Evolutionary conservation across 2,888 invertebrate species (phyloP).

Genomic region (Hetaerina titia): DNA sequence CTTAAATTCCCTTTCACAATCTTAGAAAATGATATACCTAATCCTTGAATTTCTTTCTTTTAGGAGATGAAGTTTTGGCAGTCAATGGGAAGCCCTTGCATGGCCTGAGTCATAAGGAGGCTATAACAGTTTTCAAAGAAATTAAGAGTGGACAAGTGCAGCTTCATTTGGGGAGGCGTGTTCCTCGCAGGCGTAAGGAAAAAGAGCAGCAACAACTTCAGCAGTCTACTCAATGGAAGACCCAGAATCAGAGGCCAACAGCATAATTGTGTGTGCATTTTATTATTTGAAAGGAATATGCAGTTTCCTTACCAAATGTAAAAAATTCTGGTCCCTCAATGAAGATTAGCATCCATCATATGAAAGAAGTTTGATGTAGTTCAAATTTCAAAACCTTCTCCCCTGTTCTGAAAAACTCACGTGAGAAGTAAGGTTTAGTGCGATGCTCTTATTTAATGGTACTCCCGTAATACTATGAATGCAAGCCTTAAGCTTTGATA

Average conservation of each 20-base stretch:
- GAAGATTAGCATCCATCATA: not conserved
- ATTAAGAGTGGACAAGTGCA: slow-evolving; percentile 88
- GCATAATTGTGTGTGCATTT: not conserved
- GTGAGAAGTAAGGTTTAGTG: not conserved
- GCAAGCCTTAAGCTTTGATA: not conserved
- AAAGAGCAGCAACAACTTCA: slow-evolving; percentile 7
- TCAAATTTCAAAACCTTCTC: not conserved
- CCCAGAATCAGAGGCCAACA: slow-evolving; percentile 55
- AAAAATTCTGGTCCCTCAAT: slow-evolving; percentile 3
- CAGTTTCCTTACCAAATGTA: not conserved
- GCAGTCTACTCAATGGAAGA: slow-evolving; percentile 33
- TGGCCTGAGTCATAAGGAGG: slow-evolving; percentile 88
- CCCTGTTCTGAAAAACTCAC: not conserved
- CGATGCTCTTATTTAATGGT: not conserved
- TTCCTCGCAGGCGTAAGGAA: slow-evolving; percentile 70
- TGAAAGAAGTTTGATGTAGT: not conserved
- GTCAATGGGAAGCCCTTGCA: slow-evolving; percentile 89
- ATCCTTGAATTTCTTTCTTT: slow-evolving; percentile 73
- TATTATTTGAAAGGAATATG: not conserved
- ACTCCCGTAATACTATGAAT: not conserved
- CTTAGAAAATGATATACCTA: not conserved
- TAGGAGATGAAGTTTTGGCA: slow-evolving; percentile 90
- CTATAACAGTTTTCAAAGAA: slow-evolving; percentile 88
- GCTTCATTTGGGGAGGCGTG: slow-evolving; percentile 83
- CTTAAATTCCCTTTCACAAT: too few relatives aligned